phyloP scores from a whole-genome alignment of 2,797 vertebrate genomes.

The Pipistrellus pipistrellus region DNA sequence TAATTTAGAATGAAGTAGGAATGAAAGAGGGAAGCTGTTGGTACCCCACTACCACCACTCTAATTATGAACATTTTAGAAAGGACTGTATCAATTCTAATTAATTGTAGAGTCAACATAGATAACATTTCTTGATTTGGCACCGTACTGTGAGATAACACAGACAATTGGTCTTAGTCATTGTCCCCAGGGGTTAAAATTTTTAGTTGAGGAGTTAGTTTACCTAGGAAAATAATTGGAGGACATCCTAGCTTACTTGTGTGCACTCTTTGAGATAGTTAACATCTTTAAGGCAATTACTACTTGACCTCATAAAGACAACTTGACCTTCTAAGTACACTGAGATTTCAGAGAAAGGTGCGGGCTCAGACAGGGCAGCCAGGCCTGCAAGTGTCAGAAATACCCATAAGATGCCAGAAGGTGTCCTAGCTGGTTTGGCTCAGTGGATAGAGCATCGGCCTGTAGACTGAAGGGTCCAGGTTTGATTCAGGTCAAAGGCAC shows the following conservation, averaged over 20 bases:
- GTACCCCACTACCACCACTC: background rate
- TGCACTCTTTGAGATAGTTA: background rate
- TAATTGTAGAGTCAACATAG: slow-evolving; percentile 10
- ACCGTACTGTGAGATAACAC: background rate
- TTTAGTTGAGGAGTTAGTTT: slow-evolving; percentile 34
- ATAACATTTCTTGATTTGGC: background rate
- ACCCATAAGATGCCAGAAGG: background rate
- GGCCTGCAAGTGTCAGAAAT: background rate
- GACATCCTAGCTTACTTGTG: background rate
- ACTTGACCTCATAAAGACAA: slow-evolving; percentile 4
- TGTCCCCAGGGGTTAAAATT: background rate
- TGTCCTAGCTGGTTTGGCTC: no score
- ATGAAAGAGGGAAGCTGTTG: background rate
- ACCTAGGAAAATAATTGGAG: background rate
- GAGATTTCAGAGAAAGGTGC: slow-evolving; percentile 14
- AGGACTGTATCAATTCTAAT: background rate
- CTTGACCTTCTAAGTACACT: background rate
- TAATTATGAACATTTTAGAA: slow-evolving; percentile 7
- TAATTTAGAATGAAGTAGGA: slow-evolving; percentile 46
- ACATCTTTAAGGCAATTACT: background rate
- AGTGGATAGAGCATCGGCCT: no score
- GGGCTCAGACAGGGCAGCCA: background rate
- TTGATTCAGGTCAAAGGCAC: no score
- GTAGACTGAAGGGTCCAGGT: no score
- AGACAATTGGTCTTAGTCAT: background rate